Evolutionary conservation across 2,888 invertebrate genomes (phyloP).

Genomic region (Torymus aiolomorphi): DNA sequence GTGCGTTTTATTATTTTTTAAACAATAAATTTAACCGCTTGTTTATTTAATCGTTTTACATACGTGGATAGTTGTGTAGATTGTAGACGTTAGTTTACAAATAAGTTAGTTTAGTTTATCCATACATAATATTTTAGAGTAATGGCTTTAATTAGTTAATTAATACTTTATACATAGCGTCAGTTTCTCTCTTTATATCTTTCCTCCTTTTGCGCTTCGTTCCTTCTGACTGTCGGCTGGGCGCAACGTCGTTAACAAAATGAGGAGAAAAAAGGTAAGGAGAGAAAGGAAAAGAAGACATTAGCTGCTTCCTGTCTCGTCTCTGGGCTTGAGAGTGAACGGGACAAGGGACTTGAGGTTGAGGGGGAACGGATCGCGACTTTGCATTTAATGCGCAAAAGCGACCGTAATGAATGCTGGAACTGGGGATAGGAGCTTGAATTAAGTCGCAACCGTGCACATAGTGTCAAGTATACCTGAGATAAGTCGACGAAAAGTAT

Average conservation of each 20-base stretch:
- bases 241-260: conserved; percentile 23
- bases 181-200: conserved; percentile 50
- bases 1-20: conserved; percentile 72
- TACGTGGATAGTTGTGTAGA: conserved; percentile 73
- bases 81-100: conserved; percentile 74
- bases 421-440: no score
- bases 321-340: not conserved
- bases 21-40: conserved; percentile 75
- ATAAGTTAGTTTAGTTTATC: conserved; percentile 73
- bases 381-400: no score
- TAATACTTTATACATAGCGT: conserved; percentile 72
- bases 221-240: conserved; percentile 8
- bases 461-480: not conserved
- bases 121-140: conserved; percentile 70
- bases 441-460: no score
- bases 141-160: conserved; percentile 72
- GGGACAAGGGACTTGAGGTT: no score
- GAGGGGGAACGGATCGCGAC: no score
- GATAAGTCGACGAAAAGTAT: not conserved
- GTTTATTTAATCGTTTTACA: conserved; percentile 75
- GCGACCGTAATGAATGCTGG: no score
- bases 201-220: conserved; percentile 36
- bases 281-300: conserved; percentile 6
- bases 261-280: conserved; percentile 20
- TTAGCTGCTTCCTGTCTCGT: not conserved